Evolutionary conservation across 2,888 invertebrate species (phyloP), one percentile per base, ranked within the genome.

Genomic region (Cephus sareptanus): DNA sequence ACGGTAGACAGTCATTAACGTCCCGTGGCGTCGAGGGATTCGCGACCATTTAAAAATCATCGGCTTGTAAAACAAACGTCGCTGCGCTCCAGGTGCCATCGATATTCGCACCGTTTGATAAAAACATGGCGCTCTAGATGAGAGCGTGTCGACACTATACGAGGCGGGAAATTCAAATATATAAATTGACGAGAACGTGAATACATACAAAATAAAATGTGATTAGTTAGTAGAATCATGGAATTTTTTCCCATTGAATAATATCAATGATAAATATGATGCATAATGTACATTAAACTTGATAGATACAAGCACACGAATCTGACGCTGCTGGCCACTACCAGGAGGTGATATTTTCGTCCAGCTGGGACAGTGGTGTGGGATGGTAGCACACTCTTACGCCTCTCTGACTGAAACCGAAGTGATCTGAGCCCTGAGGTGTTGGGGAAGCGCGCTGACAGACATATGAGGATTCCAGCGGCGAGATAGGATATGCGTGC

Each of bases 381-480:
- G 82, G 82, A 81, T 15, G 23, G 73, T 33, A 37, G 34, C 71
- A 30, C 15, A 37, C 31, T 37, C 34, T 37, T 34, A 68, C 75
- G 37, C 75, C 78, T 69, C 40, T 56, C 56, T 69, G 76, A 73
- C 71, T 76, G 35, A 75, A 69, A 75, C 31, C 80, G 81, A 82
- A 83, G 80, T 81, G 81, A 84, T 82, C 80, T 82, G 79, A 78
- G 81, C 81, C 77, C 80, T 82, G 85, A 89, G 86, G 86, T 85
- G 88, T 87, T 86, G 85, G 86, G 84, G 86, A 81, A 84, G 83
- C 81, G 80, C 83, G 90, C 82, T 87, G 90, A 90, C 87, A 89
- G 90, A 90, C 90, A 89, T 90, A 90, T 88, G 90, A 90, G 90
- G 89, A 90, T 89, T 90, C 90, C 90, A 90, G 90, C 89, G 81